A percentile compares a stretch with the other conserved stretches of the same genome.
Evolutionary conservation across 2,113 vertebrate species (phyloP).

Genomic region (Nanger granti): DNA sequence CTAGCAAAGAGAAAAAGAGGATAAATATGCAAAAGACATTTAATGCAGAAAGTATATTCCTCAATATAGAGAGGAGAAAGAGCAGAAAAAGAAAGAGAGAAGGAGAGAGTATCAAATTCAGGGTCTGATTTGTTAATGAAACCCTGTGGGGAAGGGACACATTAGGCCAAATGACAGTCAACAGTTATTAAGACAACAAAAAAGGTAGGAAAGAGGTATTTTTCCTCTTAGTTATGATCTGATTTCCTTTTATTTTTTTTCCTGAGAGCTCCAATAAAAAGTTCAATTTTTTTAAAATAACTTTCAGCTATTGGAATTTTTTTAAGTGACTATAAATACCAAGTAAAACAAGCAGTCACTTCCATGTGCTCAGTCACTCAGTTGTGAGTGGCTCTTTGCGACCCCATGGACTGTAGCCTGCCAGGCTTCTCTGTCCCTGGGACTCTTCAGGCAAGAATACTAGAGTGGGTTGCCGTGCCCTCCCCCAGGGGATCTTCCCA

Average conservation of each 20-base stretch:
- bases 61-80: not conserved
- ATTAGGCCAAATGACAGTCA: not conserved
- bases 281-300: not conserved
- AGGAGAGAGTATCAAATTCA: not conserved
- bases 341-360: not conserved
- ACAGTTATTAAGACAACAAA: not conserved
- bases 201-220: not conserved
- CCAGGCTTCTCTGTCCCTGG: not conserved
- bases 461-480: not conserved
- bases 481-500: not conserved
- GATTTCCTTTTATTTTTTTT: not conserved
- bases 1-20: not conserved
- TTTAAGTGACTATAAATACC: not conserved
- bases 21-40: not conserved
- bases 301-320: not conserved
- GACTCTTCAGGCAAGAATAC: not conserved
- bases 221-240: not conserved
- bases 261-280: not conserved
- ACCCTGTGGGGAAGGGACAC: not conserved
- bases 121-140: not conserved
- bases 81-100: not conserved
- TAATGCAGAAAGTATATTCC: not conserved
- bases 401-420: not conserved
- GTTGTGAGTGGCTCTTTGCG: not conserved
- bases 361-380: not conserved